These are phyloP conservation scores for Chitala chitala DNA, from an alignment of 2,113 vertebrate species.

Conservation along the genomic window DNA sequence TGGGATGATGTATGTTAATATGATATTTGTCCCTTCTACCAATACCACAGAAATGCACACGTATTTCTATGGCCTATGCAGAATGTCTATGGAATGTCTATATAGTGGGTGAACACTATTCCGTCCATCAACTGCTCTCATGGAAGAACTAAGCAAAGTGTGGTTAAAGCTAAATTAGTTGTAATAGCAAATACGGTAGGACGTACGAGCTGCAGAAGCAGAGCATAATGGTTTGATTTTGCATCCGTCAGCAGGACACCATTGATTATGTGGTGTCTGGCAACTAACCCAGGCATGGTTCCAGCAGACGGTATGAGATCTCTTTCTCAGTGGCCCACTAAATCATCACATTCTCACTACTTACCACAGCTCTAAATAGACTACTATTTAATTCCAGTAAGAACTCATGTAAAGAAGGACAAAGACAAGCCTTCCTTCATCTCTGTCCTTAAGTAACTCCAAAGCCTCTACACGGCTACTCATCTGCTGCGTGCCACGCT, in stretches of 20 bases:
- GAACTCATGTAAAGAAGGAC: background rate
- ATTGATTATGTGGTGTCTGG: background rate
- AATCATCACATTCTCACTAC: background rate
- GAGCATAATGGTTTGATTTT: background rate
- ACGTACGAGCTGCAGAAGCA: slow-evolving; percentile 3
- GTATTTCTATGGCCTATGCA: background rate
- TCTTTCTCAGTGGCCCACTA: slow-evolving; percentile 2
- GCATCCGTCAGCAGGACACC: background rate
- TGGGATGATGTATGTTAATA: background rate
- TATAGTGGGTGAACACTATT: background rate
- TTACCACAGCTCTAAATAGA: slow-evolving; percentile 1
- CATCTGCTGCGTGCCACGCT: background rate
- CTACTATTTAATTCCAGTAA: background rate
- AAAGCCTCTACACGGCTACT: background rate
- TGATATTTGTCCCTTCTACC: background rate
- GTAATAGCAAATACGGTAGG: background rate
- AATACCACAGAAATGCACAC: background rate
- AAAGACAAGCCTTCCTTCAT: background rate
- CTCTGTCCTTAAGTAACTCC: background rate
- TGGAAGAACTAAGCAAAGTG: background rate
- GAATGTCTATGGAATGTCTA: background rate
- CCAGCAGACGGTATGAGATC: slow-evolving; percentile 15
- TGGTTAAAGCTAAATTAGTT: slow-evolving; percentile 2
- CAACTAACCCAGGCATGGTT: background rate
- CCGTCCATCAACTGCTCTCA: background rate